Percentiles rank a stretch among this genome's conserved stretches.
These are phyloP conservation scores for Epizoanthus scotinus DNA, from an alignment of 92 coral and sea anemone species.

Conservation along the genomic window DNA sequence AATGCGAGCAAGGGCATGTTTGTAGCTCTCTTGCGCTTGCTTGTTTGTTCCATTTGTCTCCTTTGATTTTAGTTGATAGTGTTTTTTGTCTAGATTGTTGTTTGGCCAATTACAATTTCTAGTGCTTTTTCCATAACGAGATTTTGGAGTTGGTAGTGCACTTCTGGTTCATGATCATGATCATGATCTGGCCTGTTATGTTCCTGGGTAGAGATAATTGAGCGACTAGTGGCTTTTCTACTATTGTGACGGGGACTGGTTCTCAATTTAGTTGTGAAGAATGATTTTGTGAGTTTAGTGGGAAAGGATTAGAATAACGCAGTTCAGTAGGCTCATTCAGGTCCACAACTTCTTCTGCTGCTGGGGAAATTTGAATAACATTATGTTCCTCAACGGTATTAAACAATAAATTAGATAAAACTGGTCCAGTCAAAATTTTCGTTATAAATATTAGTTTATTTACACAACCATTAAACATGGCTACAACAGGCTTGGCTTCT, in stretches of 20 bases:
- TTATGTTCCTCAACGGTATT: constrained; percentile 3
- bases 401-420: background rate
- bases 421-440: background rate
- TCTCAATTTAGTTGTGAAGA: constrained; percentile 5
- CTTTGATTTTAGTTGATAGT: constrained; percentile 34
- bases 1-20: constrained; percentile 19
- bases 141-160: too few species aligned
- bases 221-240: background rate
- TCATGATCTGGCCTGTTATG: too few species aligned
- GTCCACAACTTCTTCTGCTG: constrained; percentile 14
- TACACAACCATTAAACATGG: too few species aligned
- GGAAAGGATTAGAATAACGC: constrained; percentile 20
- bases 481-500: too few species aligned
- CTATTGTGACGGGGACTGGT: background rate
- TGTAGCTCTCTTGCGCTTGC: constrained; percentile 32
- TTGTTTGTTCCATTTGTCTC: constrained; percentile 10
- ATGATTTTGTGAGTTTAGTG: constrained; percentile 15
- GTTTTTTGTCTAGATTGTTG: constrained; percentile 44
- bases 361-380: constrained; percentile 22
- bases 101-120: constrained; percentile 33
- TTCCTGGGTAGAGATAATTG: too few species aligned
- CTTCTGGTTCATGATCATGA: too few species aligned
- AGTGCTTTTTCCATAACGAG: constrained; percentile 41
- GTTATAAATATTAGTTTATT: too few species aligned
- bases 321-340: constrained; percentile 1